phyloP scores from a whole-genome alignment of 2,888 invertebrate species.

The Metellina segmentata region DNA sequence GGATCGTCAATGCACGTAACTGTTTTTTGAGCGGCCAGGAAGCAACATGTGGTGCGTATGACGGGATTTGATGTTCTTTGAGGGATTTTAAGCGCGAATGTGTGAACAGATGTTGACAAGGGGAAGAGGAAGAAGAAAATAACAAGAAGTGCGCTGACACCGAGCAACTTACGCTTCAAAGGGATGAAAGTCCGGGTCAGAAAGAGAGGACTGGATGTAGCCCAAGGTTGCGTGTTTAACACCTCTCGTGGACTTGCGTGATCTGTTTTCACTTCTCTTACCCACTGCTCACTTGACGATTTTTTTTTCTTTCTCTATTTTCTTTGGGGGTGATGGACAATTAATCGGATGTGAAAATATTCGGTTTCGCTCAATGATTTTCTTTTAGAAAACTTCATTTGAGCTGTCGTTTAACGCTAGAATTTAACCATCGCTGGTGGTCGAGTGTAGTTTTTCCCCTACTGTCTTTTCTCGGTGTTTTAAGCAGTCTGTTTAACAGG shows the following conservation, averaged over 20 bases:
- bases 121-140: conserved; percentile 43
- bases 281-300: neutral
- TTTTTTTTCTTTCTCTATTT: neutral
- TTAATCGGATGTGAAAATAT: too few relatives aligned
- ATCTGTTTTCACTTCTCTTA: conserved; percentile 59
- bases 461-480: too few relatives aligned
- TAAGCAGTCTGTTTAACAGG: too few relatives aligned
- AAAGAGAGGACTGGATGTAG: conserved; percentile 41
- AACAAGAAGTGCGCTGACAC: conserved; percentile 33
- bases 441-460: too few relatives aligned
- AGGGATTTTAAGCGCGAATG: conserved; percentile 52
- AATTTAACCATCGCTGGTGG: too few relatives aligned
- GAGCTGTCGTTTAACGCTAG: too few relatives aligned
- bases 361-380: too few relatives aligned
- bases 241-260: conserved; percentile 53
- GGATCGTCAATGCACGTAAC: conserved; percentile 14
- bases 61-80: conserved; percentile 48
- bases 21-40: conserved; percentile 63
- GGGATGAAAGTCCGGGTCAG: conserved; percentile 71
- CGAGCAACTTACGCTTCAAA: conserved; percentile 14
- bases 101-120: conserved; percentile 73
- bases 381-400: too few relatives aligned
- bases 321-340: neutral
- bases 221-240: conserved; percentile 48
- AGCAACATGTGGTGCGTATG: conserved; percentile 74